These are phyloP conservation scores for Callionymus lyra DNA, from an alignment of 2,113 vertebrate species.

Conservation along the genomic window DNA sequence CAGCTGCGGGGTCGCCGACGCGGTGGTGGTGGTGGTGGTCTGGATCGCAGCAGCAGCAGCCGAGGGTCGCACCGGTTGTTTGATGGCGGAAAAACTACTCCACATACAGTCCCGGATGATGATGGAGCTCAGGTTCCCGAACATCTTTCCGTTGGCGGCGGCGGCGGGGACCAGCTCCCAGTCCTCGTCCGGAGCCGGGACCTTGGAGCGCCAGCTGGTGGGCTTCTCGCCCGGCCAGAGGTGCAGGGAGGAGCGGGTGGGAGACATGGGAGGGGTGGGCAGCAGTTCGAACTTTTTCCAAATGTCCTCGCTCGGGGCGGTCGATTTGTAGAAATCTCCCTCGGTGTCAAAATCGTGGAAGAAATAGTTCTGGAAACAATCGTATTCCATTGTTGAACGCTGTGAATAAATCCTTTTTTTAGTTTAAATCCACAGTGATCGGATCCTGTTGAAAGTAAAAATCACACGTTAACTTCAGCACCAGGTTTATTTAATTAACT, in stretches of 20 bases:
- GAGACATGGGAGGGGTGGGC: slow-evolving; percentile 80
- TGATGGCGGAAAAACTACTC: slow-evolving; percentile 83
- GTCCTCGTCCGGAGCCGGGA: slow-evolving; percentile 73
- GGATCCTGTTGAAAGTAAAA: slow-evolving; percentile 21
- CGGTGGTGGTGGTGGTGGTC: slow-evolving; percentile 4
- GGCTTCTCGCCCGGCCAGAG: slow-evolving; percentile 60
- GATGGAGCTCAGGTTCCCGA: slow-evolving; percentile 82
- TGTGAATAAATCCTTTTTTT: slow-evolving; percentile 9
- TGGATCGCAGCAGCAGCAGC: slow-evolving; percentile 17
- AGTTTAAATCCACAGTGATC: neutral
- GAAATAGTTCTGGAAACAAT: slow-evolving; percentile 82
- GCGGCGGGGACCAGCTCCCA: slow-evolving; percentile 65
- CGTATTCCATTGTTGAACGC: slow-evolving; percentile 75
- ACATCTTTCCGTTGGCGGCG: slow-evolving; percentile 59
- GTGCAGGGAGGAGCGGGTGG: slow-evolving; percentile 60
- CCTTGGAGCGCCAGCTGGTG: slow-evolving; percentile 57
- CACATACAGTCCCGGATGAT: slow-evolving; percentile 93
- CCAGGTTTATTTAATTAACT: no score
- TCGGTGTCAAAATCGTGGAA: slow-evolving; percentile 77
- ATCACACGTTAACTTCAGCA: slow-evolving; percentile 13
- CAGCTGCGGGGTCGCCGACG: slow-evolving; percentile 25
- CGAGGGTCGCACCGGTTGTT: slow-evolving; percentile 71
- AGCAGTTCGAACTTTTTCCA: slow-evolving; percentile 98
- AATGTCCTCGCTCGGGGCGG: slow-evolving; percentile 89
- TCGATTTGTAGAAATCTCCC: slow-evolving; percentile 88